phyloP scores from a whole-genome alignment of 2,888 invertebrate species.

The Mantis religiosa region DNA sequence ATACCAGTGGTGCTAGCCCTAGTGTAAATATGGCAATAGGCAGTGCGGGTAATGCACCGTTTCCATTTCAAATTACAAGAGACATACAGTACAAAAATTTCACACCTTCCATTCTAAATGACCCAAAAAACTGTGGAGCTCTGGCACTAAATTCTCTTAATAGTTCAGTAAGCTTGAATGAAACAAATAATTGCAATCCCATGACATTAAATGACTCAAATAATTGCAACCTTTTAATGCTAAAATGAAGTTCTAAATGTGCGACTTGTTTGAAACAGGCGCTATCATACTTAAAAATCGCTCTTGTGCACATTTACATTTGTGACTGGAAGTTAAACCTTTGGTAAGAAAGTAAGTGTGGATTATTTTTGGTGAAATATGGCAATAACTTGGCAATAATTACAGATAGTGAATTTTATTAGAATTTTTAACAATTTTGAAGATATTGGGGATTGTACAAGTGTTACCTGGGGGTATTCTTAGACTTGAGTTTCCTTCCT shows the following conservation, averaged over 20 bases:
- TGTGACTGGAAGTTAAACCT: no score
- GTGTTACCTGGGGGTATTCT: no score
- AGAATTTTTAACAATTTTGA: no score
- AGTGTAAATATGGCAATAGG: neutral
- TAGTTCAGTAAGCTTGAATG: neutral
- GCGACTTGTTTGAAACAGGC: neutral
- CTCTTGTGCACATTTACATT: neutral
- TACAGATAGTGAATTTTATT: no score
- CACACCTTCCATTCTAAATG: neutral
- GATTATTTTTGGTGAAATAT: no score
- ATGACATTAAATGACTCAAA: neutral
- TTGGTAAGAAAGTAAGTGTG: no score
- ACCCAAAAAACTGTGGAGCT: neutral
- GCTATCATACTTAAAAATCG: neutral
- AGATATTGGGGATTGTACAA: no score
- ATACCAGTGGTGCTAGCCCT: neutral
- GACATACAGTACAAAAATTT: neutral
- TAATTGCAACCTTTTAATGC: neutral
- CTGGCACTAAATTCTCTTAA: neutral
- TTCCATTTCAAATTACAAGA: neutral
- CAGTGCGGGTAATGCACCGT: neutral
- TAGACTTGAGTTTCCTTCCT: no score
- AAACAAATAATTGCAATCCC: neutral
- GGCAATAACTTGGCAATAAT: no score
- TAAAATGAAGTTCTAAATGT: neutral